Evolutionary conservation across 2,113 vertebrate species (phyloP).

Genomic region (Rutilus rutilus): DNA sequence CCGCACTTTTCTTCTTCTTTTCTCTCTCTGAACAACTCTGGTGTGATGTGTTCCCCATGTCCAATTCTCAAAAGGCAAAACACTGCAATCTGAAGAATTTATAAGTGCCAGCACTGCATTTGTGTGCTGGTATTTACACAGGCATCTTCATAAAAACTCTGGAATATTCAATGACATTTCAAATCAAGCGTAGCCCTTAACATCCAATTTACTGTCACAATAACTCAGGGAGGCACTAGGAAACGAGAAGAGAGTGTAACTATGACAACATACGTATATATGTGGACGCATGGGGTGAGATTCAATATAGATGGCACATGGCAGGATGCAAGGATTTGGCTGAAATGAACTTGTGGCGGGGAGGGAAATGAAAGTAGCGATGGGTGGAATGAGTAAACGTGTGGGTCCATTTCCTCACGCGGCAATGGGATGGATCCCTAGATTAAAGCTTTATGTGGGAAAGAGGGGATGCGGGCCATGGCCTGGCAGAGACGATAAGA

Average conservation of each 20-base stretch:
- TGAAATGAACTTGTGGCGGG: slow-evolving; percentile 71
- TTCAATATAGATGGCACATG: slow-evolving; percentile 56
- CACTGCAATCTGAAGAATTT: slow-evolving; percentile 8
- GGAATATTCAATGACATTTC: slow-evolving; percentile 46
- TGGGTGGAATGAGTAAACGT: slow-evolving; percentile 31
- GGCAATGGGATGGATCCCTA: slow-evolving; percentile 53
- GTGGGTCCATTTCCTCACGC: slow-evolving; percentile 43
- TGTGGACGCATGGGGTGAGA: slow-evolving; percentile 38
- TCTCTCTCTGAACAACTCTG: not conserved
- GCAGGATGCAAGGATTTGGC: slow-evolving; percentile 45
- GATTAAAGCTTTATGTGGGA: slow-evolving; percentile 58
- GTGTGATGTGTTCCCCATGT: not conserved
- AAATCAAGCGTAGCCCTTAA: slow-evolving; percentile 50
- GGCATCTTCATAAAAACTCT: slow-evolving; percentile 37
- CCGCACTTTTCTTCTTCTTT: not conserved
- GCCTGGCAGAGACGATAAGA: slow-evolving; percentile 58
- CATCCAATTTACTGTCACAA: slow-evolving; percentile 59
- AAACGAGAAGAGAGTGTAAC: slow-evolving; percentile 55
- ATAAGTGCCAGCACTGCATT: slow-evolving; percentile 3
- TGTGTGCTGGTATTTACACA: slow-evolving; percentile 35
- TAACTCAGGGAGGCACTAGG: slow-evolving; percentile 26
- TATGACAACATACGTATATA: slow-evolving; percentile 59
- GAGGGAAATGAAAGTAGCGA: slow-evolving; percentile 51
- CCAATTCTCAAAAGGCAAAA: slow-evolving; percentile 27
- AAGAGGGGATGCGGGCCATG: slow-evolving; percentile 45